Conservation (phyloP, 2,888 invertebrate genomes). For the Acleris holmiana region DNA sequence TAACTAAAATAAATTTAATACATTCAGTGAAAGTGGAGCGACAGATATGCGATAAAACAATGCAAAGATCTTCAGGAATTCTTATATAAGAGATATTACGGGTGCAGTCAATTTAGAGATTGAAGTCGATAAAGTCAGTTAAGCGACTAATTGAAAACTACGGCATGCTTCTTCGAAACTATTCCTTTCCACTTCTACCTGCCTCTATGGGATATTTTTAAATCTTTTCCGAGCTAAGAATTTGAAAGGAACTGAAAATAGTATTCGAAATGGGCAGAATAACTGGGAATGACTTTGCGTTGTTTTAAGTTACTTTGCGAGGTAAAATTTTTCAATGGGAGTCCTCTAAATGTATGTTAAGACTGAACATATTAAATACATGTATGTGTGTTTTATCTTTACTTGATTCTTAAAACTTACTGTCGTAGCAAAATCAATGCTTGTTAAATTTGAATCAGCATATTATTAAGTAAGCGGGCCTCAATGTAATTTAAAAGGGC, state of each 20-base stretch:
- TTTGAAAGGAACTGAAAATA: slow-evolving; percentile 24
- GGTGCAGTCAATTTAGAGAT: slow-evolving; percentile 27
- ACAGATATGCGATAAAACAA: neutral
- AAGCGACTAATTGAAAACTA: slow-evolving; percentile 60
- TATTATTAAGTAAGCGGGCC: too few relatives aligned
- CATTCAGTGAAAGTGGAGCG: neutral
- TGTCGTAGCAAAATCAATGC: too few relatives aligned
- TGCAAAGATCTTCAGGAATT: neutral
- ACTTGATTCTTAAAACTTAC: neutral
- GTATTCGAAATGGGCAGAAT: slow-evolving; percentile 14
- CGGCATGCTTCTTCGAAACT: slow-evolving; percentile 47
- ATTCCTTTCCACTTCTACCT: slow-evolving; percentile 41
- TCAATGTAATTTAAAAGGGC: slow-evolving; percentile 9
- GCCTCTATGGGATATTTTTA: slow-evolving; percentile 40
- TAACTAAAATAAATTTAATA: neutral
- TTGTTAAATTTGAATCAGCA: too few relatives aligned
- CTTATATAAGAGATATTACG: slow-evolving; percentile 7
- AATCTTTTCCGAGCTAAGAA: slow-evolving; percentile 31
- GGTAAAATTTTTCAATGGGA: neutral
- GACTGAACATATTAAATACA: slow-evolving; percentile 2
- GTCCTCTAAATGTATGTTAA: too few relatives aligned
- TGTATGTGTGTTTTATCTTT: neutral
- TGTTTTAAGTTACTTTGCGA: slow-evolving; percentile 13
- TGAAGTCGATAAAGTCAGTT: slow-evolving; percentile 44
- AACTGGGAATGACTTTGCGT: slow-evolving; percentile 24